Evolutionary conservation across 2,113 vertebrate species (phyloP).

Genomic region (Brevimyrus niger): DNA sequence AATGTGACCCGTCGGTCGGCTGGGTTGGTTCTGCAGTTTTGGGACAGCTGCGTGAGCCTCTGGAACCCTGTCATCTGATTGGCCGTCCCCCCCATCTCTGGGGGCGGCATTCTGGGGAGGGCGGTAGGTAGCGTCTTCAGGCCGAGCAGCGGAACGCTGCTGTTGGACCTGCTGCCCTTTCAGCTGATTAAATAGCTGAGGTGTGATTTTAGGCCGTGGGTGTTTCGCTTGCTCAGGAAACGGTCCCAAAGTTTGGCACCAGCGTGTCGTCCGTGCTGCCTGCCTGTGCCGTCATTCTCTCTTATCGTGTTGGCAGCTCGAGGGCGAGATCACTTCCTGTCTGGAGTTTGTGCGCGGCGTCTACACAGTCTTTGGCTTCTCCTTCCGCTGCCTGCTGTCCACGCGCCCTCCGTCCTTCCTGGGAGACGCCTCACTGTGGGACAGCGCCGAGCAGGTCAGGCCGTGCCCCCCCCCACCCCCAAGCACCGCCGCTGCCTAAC

Average conservation of each 20-base stretch:
- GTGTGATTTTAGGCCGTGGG: background rate
- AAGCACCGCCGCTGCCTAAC: background rate
- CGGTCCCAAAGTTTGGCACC: background rate
- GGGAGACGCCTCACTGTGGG: constrained; percentile 75
- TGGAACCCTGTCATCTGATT: background rate
- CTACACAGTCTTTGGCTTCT: constrained; percentile 78
- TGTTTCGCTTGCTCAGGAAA: background rate
- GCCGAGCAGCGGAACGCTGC: background rate
- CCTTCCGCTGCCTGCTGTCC: constrained; percentile 76
- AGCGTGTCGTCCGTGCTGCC: background rate
- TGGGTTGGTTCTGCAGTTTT: background rate
- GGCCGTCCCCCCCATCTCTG: background rate
- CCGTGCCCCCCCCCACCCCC: background rate
- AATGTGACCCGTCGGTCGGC: background rate
- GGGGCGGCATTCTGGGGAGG: background rate
- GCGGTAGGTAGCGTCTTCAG: background rate
- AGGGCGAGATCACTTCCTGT: constrained; percentile 73
- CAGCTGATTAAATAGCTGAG: background rate
- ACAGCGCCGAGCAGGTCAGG: constrained; percentile 75
- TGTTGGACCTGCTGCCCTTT: background rate
- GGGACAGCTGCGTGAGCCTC: background rate
- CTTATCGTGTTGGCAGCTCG: constrained; percentile 56
- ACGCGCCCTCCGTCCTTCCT: constrained; percentile 73
- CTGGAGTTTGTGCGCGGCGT: constrained; percentile 77
- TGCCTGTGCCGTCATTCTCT: background rate